These are phyloP conservation scores for Serripes groenlandicus DNA, from an alignment of 2,888 invertebrate species.

Conservation along the genomic window DNA sequence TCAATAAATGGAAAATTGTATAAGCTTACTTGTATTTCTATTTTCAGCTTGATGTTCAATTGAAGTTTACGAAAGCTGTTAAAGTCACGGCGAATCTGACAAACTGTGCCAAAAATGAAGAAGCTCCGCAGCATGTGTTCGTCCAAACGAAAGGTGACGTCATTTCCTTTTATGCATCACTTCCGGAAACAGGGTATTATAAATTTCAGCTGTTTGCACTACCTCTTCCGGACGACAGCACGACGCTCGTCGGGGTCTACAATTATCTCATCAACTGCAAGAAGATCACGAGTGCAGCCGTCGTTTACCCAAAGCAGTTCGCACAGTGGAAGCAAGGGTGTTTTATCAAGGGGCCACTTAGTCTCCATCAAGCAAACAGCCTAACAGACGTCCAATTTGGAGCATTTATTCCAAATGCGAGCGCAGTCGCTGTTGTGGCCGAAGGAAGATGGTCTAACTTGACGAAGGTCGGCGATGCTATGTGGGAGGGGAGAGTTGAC, in stretches of 20 bases:
- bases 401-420: constrained; percentile 70
- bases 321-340: constrained; percentile 79
- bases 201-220: constrained; percentile 79
- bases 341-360: constrained; percentile 72
- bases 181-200: constrained; percentile 76
- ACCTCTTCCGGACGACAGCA: constrained; percentile 75
- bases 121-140: constrained; percentile 70
- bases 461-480: constrained; percentile 58
- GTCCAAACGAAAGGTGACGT: constrained; percentile 67
- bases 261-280: constrained; percentile 75
- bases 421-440: constrained; percentile 74
- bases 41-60: constrained; percentile 59
- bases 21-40: constrained; percentile 11
- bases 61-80: constrained; percentile 44
- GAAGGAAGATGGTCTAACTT: constrained; percentile 76
- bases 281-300: constrained; percentile 43
- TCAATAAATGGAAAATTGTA: no score
- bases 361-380: constrained; percentile 62
- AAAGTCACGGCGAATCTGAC: constrained; percentile 71
- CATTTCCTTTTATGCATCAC: constrained; percentile 70
- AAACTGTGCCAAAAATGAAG: constrained; percentile 71
- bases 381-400: constrained; percentile 70
- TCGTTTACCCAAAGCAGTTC: constrained; percentile 76
- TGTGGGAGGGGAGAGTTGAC: constrained; percentile 74
- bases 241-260: constrained; percentile 76